phyloP scores from a whole-genome alignment of 2,888 invertebrate species.

The Dicycla oo region DNA sequence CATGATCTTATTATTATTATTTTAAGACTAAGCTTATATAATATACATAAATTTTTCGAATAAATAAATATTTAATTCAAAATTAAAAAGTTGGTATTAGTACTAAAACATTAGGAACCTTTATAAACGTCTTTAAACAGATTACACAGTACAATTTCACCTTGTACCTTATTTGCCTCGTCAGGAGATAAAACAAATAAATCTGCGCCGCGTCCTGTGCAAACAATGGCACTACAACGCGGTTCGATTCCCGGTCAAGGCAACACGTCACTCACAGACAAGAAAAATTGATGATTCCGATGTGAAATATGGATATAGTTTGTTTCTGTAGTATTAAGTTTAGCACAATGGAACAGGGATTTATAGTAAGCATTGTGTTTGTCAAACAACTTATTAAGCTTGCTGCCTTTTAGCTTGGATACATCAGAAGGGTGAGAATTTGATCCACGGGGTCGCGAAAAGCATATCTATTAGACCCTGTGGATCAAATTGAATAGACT shows the following conservation, averaged over 20 bases:
- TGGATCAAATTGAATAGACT: too few relatives aligned
- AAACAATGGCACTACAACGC: constrained; percentile 60
- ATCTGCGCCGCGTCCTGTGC: constrained; percentile 54
- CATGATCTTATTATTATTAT: neutral
- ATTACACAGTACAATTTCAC: constrained; percentile 37
- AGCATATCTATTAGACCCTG: too few relatives aligned
- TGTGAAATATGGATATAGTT: constrained; percentile 57
- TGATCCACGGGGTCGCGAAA: neutral
- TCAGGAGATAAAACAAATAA: constrained; percentile 60
- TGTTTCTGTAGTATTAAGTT: constrained; percentile 41
- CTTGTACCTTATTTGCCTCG: constrained; percentile 52
- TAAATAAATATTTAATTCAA: neutral
- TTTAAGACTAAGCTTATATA: too few relatives aligned
- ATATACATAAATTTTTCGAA: neutral
- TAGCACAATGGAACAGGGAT: constrained; percentile 48
- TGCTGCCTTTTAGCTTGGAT: constrained; percentile 14
- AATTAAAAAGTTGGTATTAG: too few relatives aligned
- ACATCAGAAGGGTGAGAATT: neutral
- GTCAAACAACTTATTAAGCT: constrained; percentile 11
- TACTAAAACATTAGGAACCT: neutral
- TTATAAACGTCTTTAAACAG: neutral
- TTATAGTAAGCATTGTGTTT: constrained; percentile 43
- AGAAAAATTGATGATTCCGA: constrained; percentile 62
- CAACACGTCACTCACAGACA: constrained; percentile 49
- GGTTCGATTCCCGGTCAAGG: constrained; percentile 70